Evolutionary conservation across 2,113 vertebrate genomes (phyloP), one percentile per base, ranked within the genome.

Genomic region (Nipponia nippon): DNA sequence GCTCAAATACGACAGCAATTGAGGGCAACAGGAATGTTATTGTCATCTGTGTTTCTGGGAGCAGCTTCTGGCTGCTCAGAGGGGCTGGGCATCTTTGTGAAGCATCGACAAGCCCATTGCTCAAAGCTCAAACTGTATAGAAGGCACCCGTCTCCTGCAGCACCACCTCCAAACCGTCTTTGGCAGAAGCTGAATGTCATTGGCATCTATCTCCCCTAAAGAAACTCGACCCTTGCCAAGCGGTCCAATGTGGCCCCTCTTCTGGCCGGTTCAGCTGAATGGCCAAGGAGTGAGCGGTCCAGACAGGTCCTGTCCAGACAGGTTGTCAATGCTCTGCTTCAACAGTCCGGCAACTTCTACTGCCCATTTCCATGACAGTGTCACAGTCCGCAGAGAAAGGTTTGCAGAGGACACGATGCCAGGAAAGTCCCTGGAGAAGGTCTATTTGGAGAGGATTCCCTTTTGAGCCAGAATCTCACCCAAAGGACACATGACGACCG

Each of bases 221-320:
- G 40, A 72, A 72, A 62, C 16, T 19, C 0, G 0, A 12, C 13
- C 36, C 16, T 76, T 83, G 62, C 34, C 59, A 62, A 29, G 18
- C 3, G 1, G 17, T 70, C 42, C 6, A 3, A 23, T 0, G 1
- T 5, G 30, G n/a, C 17, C 8, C 9, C 66, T 69, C 15, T 70
- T 70, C 52, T 78, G 63, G 19, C 63, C 8, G 3, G 17, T 36
- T 88, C 26, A 13, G 42, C 61, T 69, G 70, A 85, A 38, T 2
- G 3, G 49, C 44, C 66, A 63, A 55, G n/a, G 23, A 38, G 13
- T 5, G 61, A 91, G 38, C 23, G 55, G 20, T 81, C 47, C 82
- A 59, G n/a, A 12, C 29, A 59, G 26, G 34, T 56, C 69, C 69
- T 49, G 50, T n/a, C 69, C 69, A 38, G 38, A 38, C 38, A 38